Conservation (phyloP, 2,113 vertebrate species). For the Syngnathoides biaculeatus region DNA sequence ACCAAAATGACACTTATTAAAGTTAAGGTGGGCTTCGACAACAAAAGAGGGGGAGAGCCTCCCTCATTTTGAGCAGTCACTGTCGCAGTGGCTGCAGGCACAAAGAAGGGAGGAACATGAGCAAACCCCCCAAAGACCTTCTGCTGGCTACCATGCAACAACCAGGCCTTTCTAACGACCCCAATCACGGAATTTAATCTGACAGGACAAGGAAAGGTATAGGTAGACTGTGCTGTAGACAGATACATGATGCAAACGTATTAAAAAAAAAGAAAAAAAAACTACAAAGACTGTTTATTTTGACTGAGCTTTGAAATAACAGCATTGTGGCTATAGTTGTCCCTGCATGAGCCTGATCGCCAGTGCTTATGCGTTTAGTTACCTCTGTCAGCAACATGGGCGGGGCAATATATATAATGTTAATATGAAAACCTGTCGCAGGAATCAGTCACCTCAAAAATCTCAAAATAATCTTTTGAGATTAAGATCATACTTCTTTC, state of each 20-base stretch:
- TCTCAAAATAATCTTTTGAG: too few species aligned
- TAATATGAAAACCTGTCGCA: too few species aligned
- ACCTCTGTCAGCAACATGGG: too few species aligned
- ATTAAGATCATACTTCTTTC: too few species aligned
- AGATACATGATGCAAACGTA: too few species aligned
- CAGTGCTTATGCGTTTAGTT: background rate
- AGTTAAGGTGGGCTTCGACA: background rate
- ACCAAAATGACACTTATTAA: background rate
- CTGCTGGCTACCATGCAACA: background rate
- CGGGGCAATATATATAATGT: too few species aligned
- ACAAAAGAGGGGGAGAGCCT: background rate
- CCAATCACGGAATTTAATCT: background rate
- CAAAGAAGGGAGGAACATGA: background rate
- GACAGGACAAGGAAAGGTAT: too few species aligned
- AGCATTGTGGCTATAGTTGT: background rate
- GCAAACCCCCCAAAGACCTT: background rate
- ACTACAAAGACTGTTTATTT: too few species aligned
- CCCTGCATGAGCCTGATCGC: background rate
- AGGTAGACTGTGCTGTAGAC: too few species aligned
- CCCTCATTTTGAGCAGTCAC: background rate
- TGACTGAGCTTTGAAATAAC: too few species aligned
- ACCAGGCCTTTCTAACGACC: background rate
- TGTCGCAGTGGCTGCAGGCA: constrained; percentile 1
- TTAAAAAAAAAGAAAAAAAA: too few species aligned
- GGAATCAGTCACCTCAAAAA: too few species aligned